Conservation (phyloP, 1,140 invertebrate species). For the Glomeris maerens region DNA sequence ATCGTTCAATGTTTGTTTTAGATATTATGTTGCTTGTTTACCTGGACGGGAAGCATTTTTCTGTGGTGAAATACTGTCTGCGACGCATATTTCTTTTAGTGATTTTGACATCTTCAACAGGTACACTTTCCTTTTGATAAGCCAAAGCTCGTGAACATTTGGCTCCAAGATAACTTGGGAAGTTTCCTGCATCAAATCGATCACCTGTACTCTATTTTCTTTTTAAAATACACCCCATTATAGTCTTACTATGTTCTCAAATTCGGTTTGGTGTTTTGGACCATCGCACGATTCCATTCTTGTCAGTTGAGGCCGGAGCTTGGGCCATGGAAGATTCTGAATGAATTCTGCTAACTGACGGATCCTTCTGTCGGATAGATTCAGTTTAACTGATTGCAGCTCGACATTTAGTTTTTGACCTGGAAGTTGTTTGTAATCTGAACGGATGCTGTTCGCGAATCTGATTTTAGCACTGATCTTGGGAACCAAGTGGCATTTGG, state of each 20-base stretch:
- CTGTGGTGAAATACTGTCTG: too few relatives aligned
- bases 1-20: too few relatives aligned
- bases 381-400: constrained; percentile 54
- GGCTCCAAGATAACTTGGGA: constrained; percentile 20
- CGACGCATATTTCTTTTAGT: too few relatives aligned
- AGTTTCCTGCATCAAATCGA: constrained; percentile 5
- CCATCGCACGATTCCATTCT: too few relatives aligned
- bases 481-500: constrained; percentile 57
- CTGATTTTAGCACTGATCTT: constrained; percentile 51
- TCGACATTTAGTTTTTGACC: constrained; percentile 60
- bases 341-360: constrained; percentile 49
- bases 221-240: too few relatives aligned
- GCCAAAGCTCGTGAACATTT: constrained; percentile 19
- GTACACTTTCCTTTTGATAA: constrained; percentile 22
- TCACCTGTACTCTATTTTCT: too few relatives aligned
- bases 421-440: constrained; percentile 56
- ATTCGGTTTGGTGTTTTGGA: too few relatives aligned
- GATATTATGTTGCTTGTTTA: too few relatives aligned
- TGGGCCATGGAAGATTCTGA: constrained; percentile 45
- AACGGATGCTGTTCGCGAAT: constrained; percentile 58
- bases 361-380: constrained; percentile 59
- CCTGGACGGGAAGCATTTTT: too few relatives aligned
- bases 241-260: too few relatives aligned
- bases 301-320: too few relatives aligned
- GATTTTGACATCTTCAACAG: too few relatives aligned